Percentiles rank a stretch among this genome's conserved stretches.
Conservation (phyloP, 2,113 vertebrate genomes). For the Semnornis frantzii region DNA sequence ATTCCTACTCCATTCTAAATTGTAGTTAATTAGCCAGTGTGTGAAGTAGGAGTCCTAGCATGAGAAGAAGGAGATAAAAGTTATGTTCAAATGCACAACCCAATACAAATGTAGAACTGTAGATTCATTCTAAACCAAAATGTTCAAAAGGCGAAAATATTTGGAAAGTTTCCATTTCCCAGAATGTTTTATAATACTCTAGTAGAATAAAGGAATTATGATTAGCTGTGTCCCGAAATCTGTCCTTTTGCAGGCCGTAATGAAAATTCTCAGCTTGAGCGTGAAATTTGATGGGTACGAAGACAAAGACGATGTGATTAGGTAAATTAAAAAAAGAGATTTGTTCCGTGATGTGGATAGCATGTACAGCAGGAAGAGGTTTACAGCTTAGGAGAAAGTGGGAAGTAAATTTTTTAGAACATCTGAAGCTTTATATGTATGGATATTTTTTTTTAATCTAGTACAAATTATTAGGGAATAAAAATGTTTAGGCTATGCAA, state of each 20-base stretch:
- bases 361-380: not conserved
- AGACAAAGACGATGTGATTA: not conserved
- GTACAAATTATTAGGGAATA: not conserved
- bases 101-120: not conserved
- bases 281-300: conserved; percentile 1
- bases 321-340: not conserved
- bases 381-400: not conserved
- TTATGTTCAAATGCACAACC: not conserved
- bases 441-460: too few species aligned
- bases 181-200: not conserved
- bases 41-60: conserved; percentile 35
- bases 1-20: conserved; percentile 15
- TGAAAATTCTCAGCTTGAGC: conserved; percentile 46
- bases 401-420: not conserved
- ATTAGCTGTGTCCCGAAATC: not conserved
- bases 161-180: not conserved
- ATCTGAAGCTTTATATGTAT: not conserved
- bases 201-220: not conserved
- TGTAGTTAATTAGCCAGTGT: conserved; percentile 19
- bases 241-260: conserved; percentile 8
- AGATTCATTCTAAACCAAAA: not conserved
- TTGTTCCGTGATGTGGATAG: not conserved
- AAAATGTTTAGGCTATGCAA: not conserved
- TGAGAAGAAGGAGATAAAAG: not conserved
- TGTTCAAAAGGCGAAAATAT: not conserved